phyloP scores from a whole-genome alignment of 1,140 invertebrate species.

The Listronotus bonariensis region DNA sequence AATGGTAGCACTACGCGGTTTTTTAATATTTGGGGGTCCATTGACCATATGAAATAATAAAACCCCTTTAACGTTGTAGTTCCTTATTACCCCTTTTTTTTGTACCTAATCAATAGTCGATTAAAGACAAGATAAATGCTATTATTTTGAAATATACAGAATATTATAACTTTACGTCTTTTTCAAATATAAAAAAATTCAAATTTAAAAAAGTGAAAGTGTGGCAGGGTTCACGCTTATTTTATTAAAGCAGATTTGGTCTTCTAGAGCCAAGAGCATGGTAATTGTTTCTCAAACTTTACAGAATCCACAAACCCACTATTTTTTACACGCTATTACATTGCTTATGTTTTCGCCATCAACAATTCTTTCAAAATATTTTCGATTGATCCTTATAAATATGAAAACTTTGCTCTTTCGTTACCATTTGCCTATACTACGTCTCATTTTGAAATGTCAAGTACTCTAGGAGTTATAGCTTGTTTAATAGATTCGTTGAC shows the following conservation, averaged over 20 bases:
- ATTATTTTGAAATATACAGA: neutral
- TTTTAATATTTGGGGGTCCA: no score
- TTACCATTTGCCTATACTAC: no score
- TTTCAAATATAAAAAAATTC: neutral
- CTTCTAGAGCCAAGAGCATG: neutral
- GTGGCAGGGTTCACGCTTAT: neutral
- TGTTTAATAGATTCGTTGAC: no score
- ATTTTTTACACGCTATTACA: slow-evolving; percentile 5
- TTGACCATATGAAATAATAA: no score
- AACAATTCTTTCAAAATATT: neutral
- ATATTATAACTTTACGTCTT: neutral
- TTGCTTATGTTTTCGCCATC: neutral
- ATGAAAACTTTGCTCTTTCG: no score
- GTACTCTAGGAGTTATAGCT: no score
- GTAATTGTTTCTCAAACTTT: neutral
- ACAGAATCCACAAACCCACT: neutral
- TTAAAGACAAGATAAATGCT: neutral
- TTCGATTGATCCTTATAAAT: slow-evolving; percentile 1
- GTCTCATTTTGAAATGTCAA: no score
- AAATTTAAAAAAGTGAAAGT: neutral
- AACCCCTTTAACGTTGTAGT: no score
- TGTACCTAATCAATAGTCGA: neutral
- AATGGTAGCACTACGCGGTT: no score
- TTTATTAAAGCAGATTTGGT: neutral
- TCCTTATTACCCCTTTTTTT: no score